A percentile compares a stretch with the other conserved stretches of the same genome.
Evolutionary conservation across 2,797 vertebrate genomes (phyloP).

Genomic region (Hyperoplus lanceolatus): DNA sequence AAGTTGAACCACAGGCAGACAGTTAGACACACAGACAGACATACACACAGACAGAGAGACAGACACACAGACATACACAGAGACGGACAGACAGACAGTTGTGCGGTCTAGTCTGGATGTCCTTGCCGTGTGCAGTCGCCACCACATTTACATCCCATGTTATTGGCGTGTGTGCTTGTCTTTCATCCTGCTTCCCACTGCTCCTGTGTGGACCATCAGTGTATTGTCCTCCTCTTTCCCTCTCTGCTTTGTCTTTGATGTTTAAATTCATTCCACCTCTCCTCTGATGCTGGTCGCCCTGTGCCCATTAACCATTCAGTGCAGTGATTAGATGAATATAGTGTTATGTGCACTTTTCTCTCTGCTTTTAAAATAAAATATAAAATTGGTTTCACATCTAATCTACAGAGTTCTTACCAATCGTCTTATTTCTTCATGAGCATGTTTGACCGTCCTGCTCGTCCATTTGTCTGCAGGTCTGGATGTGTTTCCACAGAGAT

Average conservation of each 20-base stretch:
- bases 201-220: background rate
- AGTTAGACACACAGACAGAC: background rate
- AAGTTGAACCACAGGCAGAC: too few relatives aligned
- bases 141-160: background rate
- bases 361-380: too few relatives aligned
- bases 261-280: constrained; percentile 18
- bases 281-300: background rate
- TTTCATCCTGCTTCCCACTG: background rate
- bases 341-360: background rate
- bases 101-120: background rate
- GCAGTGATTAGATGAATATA: constrained; percentile 2
- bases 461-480: background rate
- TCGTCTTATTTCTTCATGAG: background rate
- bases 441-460: background rate
- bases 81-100: background rate
- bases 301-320: background rate
- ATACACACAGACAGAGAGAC: background rate
- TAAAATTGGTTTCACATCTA: too few relatives aligned
- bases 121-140: background rate
- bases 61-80: background rate
- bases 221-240: background rate
- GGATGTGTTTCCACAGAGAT: background rate
- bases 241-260: background rate
- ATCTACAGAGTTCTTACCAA: too few relatives aligned
- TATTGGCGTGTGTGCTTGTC: background rate